Base-by-base conservation (phyloP, 1,140 invertebrate genomes). In the Agraylea sexmaculata region DNA sequence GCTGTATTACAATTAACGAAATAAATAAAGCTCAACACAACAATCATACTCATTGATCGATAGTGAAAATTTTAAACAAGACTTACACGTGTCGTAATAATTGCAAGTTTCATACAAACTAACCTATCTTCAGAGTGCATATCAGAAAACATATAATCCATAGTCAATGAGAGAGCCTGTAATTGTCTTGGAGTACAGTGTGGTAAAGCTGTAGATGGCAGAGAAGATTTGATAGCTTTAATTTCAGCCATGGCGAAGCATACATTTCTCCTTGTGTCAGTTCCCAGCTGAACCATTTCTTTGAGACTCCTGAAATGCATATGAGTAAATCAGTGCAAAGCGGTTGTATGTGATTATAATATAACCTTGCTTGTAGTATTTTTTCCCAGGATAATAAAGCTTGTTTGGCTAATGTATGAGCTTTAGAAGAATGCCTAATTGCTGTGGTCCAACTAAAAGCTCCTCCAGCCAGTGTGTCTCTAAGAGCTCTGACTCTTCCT, bases 131-230 rank as follows among this genome's bases (percentile, higher is more conserved):
- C 34, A 1, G 42, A 38, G 34, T 38, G 44, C 41, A 47, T 43
- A 32, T 50, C 48, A 2, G 48, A 46, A 34, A 50, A 47, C 48
- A 47, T 47, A 27, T 50, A 50, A 28, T 46, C 48, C 5, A 50
- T 22, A 3, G 48, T 50, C 18, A 47, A 40, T 19, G 30, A 31
- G 3, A 47, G 28, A 3, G 44, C 48, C 33, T 47, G 44, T 15
- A 50, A 27, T 36, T 46, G 48, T 18, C 48, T 35, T 1, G 41
- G 20, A 11, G 48, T 50, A 31, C 48, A 50, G 40, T 50, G 39
- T 10, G 48, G 48, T 22, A 47, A 46, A 34, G 41, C 20, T 11
- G 34, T 45, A 19, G 22, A 19, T 18, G 48, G 45, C 4, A 50
- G 45, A n/a, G 45, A 37, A 12, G 34, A 25, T 18, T 40, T 29